Evolutionary conservation across 2,113 vertebrate genomes (phyloP).

Genomic region (Leptobrachium leishanense): DNA sequence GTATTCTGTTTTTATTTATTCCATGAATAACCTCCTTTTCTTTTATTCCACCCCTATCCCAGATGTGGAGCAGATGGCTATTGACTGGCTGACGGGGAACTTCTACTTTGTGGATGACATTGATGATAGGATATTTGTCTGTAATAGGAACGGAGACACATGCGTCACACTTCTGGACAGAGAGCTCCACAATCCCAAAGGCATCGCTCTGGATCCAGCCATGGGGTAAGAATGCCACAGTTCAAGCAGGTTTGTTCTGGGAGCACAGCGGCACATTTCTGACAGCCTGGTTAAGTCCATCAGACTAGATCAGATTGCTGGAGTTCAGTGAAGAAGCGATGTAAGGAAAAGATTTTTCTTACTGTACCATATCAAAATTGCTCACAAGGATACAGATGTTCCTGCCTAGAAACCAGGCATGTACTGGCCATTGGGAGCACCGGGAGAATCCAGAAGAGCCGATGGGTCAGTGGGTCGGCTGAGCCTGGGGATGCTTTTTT

Average conservation of each 20-base stretch:
- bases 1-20: too few relatives aligned
- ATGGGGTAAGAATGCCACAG: constrained; percentile 81
- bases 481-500: too few relatives aligned
- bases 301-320: not conserved
- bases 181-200: constrained; percentile 95
- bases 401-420: too few relatives aligned
- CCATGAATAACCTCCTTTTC: not conserved
- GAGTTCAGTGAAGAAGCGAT: not conserved
- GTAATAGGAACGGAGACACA: constrained; percentile 87
- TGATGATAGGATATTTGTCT: constrained; percentile 95
- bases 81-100: constrained; percentile 97
- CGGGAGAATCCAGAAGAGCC: too few relatives aligned
- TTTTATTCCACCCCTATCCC: constrained; percentile 28
- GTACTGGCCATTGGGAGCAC: too few relatives aligned
- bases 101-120: constrained; percentile 98
- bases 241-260: not conserved
- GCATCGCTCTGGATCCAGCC: constrained; percentile 89
- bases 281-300: not conserved
- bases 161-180: constrained; percentile 93
- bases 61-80: constrained; percentile 99
- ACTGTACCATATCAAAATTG: too few relatives aligned
- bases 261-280: not conserved
- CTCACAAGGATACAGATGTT: too few relatives aligned
- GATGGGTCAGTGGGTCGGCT: too few relatives aligned
- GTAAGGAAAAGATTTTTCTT: not conserved